Evolutionary conservation across 2,888 invertebrate genomes (phyloP).

Genomic region (Nematopogon swammerdamellus): DNA sequence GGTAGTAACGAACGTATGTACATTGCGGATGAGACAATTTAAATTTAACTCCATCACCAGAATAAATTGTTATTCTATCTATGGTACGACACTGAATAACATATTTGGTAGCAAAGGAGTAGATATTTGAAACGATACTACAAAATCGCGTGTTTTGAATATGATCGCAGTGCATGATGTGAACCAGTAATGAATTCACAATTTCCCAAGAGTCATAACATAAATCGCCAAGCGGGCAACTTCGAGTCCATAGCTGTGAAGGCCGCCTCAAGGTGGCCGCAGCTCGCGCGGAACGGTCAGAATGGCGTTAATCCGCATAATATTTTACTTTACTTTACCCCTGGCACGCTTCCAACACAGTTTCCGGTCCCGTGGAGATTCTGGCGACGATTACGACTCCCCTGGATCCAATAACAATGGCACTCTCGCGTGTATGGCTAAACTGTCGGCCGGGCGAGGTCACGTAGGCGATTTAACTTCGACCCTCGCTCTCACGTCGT

Average conservation of each 20-base stretch:
- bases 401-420: not conserved
- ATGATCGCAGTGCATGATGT: no score
- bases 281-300: slow-evolving; percentile 21
- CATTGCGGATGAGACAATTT: no score
- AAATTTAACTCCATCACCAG: no score
- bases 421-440: not conserved
- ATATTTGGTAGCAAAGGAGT: no score
- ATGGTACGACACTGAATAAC: no score
- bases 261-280: slow-evolving; percentile 24
- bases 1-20: no score
- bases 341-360: slow-evolving; percentile 33
- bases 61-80: no score
- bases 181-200: no score
- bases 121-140: no score
- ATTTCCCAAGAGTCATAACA: not conserved
- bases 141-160: no score
- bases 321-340: slow-evolving; percentile 15
- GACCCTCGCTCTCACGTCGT: not conserved
- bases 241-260: slow-evolving; percentile 23
- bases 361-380: slow-evolving; percentile 19
- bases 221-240: slow-evolving; percentile 1
- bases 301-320: slow-evolving; percentile 13
- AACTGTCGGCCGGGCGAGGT: not conserved
- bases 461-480: not conserved
- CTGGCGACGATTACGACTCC: not conserved